Evolutionary conservation across 2,113 vertebrate genomes (phyloP).

Genomic region (Odontophorus gujanensis): DNA sequence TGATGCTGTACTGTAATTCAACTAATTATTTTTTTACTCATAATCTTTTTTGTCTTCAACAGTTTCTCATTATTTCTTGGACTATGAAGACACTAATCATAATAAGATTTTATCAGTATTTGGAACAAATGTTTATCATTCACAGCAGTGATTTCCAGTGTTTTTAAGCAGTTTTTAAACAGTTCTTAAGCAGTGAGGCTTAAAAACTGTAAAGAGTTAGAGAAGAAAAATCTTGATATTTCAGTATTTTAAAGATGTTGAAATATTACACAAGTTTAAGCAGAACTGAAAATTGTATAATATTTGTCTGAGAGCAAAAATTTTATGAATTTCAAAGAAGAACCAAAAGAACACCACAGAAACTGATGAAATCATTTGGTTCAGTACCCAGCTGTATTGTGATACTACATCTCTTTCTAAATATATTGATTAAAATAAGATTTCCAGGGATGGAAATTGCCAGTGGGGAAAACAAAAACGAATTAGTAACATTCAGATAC

Average conservation of each 20-base stretch:
- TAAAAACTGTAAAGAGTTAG: too few relatives aligned
- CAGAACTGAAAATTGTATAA: not conserved
- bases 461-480: too few relatives aligned
- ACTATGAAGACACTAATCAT: not conserved
- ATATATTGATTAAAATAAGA: not conserved
- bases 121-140: not conserved
- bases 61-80: not conserved
- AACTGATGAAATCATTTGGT: not conserved
- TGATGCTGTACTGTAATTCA: not conserved
- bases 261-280: not conserved
- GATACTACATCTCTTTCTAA: not conserved
- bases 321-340: too few relatives aligned
- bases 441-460: not conserved
- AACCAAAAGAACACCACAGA: too few relatives aligned
- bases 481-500: not conserved
- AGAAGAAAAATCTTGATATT: not conserved
- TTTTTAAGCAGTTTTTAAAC: too few relatives aligned
- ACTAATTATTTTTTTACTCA: not conserved
- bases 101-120: not conserved
- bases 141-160: not conserved
- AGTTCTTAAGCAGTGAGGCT: too few relatives aligned
- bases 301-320: too few relatives aligned
- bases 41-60: not conserved
- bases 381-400: not conserved
- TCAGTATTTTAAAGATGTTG: not conserved